Percentiles rank a stretch among this genome's conserved stretches.
These are phyloP conservation scores for Cyanistes caeruleus DNA, from an alignment of 2,113 vertebrate species.

Conservation along the genomic window DNA sequence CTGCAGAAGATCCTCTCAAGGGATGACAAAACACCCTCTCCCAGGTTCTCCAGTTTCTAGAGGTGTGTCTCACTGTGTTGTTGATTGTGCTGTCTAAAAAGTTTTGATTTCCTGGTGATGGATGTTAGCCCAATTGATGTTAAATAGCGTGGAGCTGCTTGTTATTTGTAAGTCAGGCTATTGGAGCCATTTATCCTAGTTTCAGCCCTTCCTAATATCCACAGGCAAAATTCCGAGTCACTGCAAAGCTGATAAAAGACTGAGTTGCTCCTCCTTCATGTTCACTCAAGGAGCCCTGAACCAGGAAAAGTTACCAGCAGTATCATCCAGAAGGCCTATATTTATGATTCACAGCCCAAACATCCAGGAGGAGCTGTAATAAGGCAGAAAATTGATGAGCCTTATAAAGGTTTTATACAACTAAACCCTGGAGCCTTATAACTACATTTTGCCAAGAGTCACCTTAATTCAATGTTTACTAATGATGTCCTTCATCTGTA, in stretches of 20 bases:
- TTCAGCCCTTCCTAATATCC: conserved; percentile 49
- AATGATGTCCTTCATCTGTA: conserved; percentile 30
- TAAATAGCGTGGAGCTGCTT: conserved; percentile 38
- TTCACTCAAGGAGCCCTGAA: conserved; percentile 25
- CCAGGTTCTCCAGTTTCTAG: neutral
- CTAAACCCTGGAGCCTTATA: conserved; percentile 42
- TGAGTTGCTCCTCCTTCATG: conserved; percentile 45
- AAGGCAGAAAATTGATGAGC: conserved; percentile 61
- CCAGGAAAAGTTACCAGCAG: conserved; percentile 14
- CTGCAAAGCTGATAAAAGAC: conserved; percentile 60
- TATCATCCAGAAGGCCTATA: conserved; percentile 2
- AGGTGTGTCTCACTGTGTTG: neutral
- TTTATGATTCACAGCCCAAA: conserved; percentile 59
- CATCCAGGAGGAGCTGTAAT: conserved; percentile 48
- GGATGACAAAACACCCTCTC: neutral
- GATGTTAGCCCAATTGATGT: conserved; percentile 41
- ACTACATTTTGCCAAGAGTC: conserved; percentile 39
- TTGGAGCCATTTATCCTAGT: conserved; percentile 65
- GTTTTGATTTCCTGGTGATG: conserved; percentile 46
- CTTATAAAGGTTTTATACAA: conserved; percentile 60
- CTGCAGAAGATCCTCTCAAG: neutral
- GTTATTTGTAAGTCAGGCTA: conserved; percentile 55
- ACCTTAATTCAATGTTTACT: conserved; percentile 66
- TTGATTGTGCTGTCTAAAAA: conserved; percentile 31
- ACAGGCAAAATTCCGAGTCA: conserved; percentile 44